These are phyloP conservation scores for Coendou prehensilis DNA, from an alignment of 2,797 vertebrate species.

Conservation along the genomic window DNA sequence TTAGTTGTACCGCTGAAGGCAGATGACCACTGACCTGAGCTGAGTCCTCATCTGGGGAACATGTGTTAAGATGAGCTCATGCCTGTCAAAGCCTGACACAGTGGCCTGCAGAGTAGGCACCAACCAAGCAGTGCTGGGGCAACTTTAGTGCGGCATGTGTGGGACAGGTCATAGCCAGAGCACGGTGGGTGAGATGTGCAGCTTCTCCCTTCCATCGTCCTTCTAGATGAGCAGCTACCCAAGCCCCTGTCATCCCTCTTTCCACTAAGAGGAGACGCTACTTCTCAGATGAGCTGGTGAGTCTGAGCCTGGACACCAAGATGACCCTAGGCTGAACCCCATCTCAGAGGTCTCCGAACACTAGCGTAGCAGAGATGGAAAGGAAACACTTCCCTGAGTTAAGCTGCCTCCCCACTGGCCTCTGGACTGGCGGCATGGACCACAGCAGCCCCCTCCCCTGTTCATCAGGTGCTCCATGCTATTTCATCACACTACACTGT, in stretches of 20 bases:
- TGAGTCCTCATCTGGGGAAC: neutral
- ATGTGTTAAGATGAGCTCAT: neutral
- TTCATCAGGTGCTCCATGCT: neutral
- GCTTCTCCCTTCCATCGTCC: neutral
- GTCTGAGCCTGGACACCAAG: neutral
- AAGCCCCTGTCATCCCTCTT: neutral
- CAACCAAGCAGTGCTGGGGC: neutral
- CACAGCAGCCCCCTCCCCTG: neutral
- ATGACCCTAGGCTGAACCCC: no score
- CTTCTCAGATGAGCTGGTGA: neutral
- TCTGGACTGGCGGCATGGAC: neutral
- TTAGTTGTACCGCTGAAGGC: neutral
- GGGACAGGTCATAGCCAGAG: rapidly evolving
- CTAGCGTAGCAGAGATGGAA: neutral
- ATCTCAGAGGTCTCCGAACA: neutral
- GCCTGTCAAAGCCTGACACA: neutral
- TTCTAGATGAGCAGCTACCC: neutral
- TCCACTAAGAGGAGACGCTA: neutral
- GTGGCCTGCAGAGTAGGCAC: neutral
- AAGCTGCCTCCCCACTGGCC: neutral
- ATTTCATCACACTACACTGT: neutral
- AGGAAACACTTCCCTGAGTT: neutral
- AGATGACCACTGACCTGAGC: neutral
- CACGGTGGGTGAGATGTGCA: neutral
- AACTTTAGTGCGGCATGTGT: rapidly evolving